Evolutionary conservation across 2,888 invertebrate genomes (phyloP), one percentile per base, ranked within the genome.

Genomic region (Sphaeridia pumilis): DNA sequence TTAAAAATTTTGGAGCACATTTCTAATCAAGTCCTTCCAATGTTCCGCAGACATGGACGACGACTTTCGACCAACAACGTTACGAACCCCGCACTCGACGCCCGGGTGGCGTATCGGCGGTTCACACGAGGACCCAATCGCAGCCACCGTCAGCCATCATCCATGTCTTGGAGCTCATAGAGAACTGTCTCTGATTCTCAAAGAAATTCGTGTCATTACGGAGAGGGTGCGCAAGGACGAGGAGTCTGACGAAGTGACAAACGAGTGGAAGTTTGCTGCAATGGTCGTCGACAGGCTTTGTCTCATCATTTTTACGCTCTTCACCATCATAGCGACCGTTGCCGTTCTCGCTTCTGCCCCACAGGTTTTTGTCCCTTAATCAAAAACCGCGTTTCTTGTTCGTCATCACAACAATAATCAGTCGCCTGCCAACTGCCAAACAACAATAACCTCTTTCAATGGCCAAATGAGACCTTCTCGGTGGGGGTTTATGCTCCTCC

Each of bases 261-360:
- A 88, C 78, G 93, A 94, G 83, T 95, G 95, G 95, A 93, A 93
- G 79, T 61, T 60, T 48, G 94, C 94, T 75, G 94, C 94, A 75
- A 93, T 94, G 90, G 94, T 95, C 78, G 90, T 95, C 78, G 95
- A 95, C 83, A 85, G 94, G 81, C 83, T 94, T 82, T 95, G 95
- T 85, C 87, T 95, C 83, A 90, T 93, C 81, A 85, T 93, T 80
- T 95, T 95, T 84, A 90, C 92, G 77, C 82, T 89, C 78, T 92
- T 92, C 83, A 92, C 92, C 78, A 87, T 90, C 80, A 83, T 90
- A 76, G 89, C 90, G 76, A 90, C 92, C 75, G 84, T 90, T 78
- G 89, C 89, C 78, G 90, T 92, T 79, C 83, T 93, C 74, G 83
- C 89, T 77, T 87, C 89, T 75, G 92, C 92, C 75, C 92, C 92